Evolutionary conservation across 92 coral and sea anemone species (phyloP).

Genomic region (Pocillopora grandis): DNA sequence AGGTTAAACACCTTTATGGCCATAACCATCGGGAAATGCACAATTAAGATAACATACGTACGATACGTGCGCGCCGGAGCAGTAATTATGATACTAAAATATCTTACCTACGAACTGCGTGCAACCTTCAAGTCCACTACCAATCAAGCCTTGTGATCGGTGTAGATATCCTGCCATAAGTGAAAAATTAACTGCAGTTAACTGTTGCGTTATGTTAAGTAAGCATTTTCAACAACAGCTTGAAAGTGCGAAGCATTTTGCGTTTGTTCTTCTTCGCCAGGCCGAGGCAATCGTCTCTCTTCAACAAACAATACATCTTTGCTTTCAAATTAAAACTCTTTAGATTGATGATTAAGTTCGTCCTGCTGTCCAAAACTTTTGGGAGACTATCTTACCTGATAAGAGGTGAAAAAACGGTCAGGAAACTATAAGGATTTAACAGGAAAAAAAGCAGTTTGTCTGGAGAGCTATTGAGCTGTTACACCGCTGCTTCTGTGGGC

Average conservation of each 20-base stretch:
- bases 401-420: neutral
- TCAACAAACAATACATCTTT: neutral
- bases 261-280: neutral
- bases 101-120: constrained; percentile 5
- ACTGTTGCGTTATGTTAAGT: neutral
- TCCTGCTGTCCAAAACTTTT: neutral
- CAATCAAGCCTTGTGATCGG: neutral
- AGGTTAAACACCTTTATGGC: neutral
- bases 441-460: neutral
- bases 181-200: neutral
- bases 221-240: neutral
- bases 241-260: neutral
- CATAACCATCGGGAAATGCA: neutral
- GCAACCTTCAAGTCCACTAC: neutral
- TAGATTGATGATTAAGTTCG: neutral
- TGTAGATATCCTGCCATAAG: constrained; percentile 5
- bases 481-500: neutral
- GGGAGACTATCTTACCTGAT: neutral
- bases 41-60: neutral
- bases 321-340: constrained; percentile 6
- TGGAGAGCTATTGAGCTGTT: neutral
- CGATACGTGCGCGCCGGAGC: neutral
- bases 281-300: constrained; percentile 6
- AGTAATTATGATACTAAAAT: neutral
- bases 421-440: neutral